Percentiles rank a stretch among this genome's conserved stretches.
Conservation (phyloP, 2,888 invertebrate species). For the Tetragonula carbonaria region DNA sequence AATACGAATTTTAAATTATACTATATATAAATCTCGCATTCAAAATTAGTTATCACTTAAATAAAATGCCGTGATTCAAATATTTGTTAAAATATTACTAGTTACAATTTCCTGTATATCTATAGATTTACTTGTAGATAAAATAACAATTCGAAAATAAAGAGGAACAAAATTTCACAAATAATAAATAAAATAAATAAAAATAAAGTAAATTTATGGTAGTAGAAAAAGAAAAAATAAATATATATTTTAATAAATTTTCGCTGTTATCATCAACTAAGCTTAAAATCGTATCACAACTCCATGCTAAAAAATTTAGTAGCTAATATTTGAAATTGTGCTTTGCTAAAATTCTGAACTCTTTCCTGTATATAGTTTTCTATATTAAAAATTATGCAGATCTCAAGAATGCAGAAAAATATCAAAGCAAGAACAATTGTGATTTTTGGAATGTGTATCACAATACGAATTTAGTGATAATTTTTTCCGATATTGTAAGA, state of each 20-base stretch:
- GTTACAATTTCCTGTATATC: conserved; percentile 11
- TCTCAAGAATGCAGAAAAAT: conserved; percentile 52
- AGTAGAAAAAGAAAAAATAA: not conserved
- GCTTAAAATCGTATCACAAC: not conserved
- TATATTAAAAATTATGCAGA: conserved; percentile 46
- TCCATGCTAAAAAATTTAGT: conserved; percentile 11
- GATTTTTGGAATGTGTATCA: conserved; percentile 42
- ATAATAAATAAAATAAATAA: conserved; percentile 1
- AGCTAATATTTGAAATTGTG: conserved; percentile 17
- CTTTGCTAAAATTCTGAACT: conserved; percentile 27
- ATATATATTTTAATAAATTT: conserved; percentile 7
- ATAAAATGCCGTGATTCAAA: not conserved
- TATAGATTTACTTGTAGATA: not conserved
- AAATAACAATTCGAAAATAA: not conserved
- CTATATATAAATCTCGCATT: not conserved
- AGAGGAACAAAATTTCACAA: not conserved
- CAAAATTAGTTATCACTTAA: not conserved
- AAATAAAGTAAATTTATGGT: not conserved
- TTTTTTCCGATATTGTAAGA: conserved; percentile 32
- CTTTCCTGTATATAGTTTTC: conserved; percentile 2
- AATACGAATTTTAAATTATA: not conserved
- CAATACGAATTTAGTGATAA: conserved; percentile 25
- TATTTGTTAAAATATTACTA: not conserved
- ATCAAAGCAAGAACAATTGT: conserved; percentile 63
- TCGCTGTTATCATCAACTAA: not conserved